Evolutionary conservation across 1,140 invertebrate genomes (phyloP), one percentile per base, ranked within the genome.

Genomic region (Saxidomus purpurata): DNA sequence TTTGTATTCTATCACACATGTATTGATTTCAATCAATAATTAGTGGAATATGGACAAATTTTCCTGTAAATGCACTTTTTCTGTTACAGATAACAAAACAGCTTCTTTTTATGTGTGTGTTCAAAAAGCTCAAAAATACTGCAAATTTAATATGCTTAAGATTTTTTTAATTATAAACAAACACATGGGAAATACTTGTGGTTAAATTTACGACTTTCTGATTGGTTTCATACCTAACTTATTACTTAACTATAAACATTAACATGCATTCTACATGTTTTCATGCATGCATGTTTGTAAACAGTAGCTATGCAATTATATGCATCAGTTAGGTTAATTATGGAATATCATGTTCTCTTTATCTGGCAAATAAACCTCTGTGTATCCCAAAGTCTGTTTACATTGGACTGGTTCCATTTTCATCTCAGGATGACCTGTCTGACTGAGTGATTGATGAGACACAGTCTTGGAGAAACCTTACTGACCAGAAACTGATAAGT

Each of bases 281-380:
- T 67, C n/a, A 67, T 67, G 19, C 63, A 31, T 67, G 34, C 63
- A 67, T 67, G 63, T 31, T 67, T 34, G n/a, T 28, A 25, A 67
- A 67, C 15, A 67, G 63, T 31, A 36, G 63, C n/a, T 67, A 36
- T 31, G 34, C n/a, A 34, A 67, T 67, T 67, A 36, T 36, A 28
- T 67, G 63, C 19, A 28, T 67, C 63, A 67, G n/a, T 36, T 36
- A 67, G 31, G 25, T 34, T 19, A 67, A 67, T 67, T 31, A 67
- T 67, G 55, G 19, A 67, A 31, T 67, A 67, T 67, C 15, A 31
- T 28, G 15, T 15, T 34, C 2, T 8, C 4, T 59, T 22, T 34
- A 36, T 67, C 63, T 67, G 63, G 63, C 19, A 67, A 36, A 67
- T 31, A 6, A 67, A 67, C 28, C 25, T 67, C 6, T 67, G 13